Evolutionary conservation across 2,797 vertebrate genomes (phyloP), one percentile per base, ranked within the genome.

Genomic region (Clarias pachynema): DNA sequence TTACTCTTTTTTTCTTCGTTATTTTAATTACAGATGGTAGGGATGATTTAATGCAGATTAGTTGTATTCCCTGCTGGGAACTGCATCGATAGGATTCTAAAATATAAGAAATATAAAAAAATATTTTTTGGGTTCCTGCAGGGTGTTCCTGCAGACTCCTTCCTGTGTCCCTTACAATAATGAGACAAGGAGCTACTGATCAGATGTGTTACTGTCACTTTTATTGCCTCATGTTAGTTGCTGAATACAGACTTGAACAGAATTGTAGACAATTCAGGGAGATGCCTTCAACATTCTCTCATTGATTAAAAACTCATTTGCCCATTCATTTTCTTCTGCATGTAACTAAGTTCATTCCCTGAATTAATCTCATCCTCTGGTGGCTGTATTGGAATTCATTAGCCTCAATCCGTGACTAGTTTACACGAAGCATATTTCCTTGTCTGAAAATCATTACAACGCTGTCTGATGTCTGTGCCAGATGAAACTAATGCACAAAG

Each of bases 341-440:
- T 83, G 74, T 83, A 83, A 86, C 68, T 83, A 44, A 56, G 66
- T 73, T 86, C 7, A 31, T 56, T 79, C 74, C 22, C 57, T 72
- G 81, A 86, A 78, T 86, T 79, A 83, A 83, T 83, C 81, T 83
- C 65, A 68, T 86, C 62, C 85, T 82, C 85, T 86, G 37, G 85
- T 86, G 85, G 57, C 40, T 65, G 66, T 79, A 86, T 63, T 86
- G 81, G 65, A 83, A 86, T 86, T 86, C 85, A 82, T 82, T 78
- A 78, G 63, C 26, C 65, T 57, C 49, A 37, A 82, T 70, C 65
- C 66, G 65, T 83, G 56, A 86, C 81, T 68, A 72, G 81, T 79
- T 70, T 79, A 83, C 73, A 82, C 9, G 22, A 81, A 83, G 57
- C 40, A 56, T 86, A 60, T 83, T 72, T 86, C 59, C 29, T 53